Percentiles rank a stretch among this genome's conserved stretches.
These are phyloP conservation scores for Phoebastria nigripes DNA, from an alignment of 2,797 vertebrate genomes.

Conservation along the genomic window DNA sequence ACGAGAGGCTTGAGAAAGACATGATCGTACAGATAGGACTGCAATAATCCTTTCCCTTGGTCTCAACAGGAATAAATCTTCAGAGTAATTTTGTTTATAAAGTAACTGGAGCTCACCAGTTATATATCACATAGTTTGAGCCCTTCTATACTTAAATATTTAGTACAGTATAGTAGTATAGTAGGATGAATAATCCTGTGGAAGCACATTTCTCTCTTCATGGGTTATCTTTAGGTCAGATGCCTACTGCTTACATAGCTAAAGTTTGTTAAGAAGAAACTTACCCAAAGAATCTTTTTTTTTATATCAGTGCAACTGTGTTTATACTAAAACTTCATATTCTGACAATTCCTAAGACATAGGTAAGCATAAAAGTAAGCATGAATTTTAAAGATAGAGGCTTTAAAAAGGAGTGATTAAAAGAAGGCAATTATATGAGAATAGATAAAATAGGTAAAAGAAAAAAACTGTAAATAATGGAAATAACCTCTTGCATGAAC, in stretches of 20 bases:
- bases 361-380: not conserved
- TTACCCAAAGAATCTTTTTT: not conserved
- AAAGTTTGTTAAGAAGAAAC: not conserved
- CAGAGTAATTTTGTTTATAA: not conserved
- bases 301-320: not conserved
- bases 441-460: not conserved
- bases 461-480: not conserved
- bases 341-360: not conserved
- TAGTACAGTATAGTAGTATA: not conserved
- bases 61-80: not conserved
- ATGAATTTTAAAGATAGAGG: not conserved
- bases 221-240: not conserved
- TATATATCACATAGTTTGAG: not conserved
- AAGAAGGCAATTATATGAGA: not conserved
- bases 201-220: not conserved
- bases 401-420: not conserved
- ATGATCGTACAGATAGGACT: not conserved
- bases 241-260: not conserved
- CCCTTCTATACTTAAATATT: not conserved
- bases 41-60: not conserved
- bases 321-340: not conserved
- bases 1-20: not conserved
- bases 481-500: not conserved
- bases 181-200: not conserved
- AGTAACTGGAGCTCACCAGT: not conserved